These are phyloP conservation scores for Brotula barbata DNA, from an alignment of 2,797 vertebrate species.

Conservation along the genomic window DNA sequence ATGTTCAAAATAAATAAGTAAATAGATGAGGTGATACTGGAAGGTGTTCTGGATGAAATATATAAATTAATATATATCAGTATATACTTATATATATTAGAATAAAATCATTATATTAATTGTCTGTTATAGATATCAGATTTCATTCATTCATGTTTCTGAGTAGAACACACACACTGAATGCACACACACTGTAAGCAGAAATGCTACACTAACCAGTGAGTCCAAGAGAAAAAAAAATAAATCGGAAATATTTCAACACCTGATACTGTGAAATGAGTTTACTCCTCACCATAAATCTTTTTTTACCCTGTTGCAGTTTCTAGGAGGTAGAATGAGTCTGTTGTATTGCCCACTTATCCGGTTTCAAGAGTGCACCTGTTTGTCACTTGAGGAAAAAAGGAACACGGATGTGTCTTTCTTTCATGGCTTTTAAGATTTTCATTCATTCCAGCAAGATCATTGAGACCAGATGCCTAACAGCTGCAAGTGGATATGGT, in stretches of 20 bases:
- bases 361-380: slow-evolving; percentile 74
- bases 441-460: slow-evolving; percentile 64
- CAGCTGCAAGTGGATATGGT: slow-evolving; percentile 68
- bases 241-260: background rate
- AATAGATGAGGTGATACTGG: no score
- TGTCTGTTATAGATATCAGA: no score
- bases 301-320: slow-evolving; percentile 23
- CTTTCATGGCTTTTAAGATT: slow-evolving; percentile 63
- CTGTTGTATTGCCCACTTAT: slow-evolving; percentile 49
- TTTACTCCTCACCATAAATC: slow-evolving; percentile 27
- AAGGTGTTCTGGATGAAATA: no score
- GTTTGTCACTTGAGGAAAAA: slow-evolving; percentile 64
- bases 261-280: slow-evolving; percentile 35
- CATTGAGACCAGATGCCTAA: slow-evolving; percentile 72
- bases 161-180: slow-evolving; percentile 4
- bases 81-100: no score
- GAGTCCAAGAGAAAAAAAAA: background rate
- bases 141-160: no score
- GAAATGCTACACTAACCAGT: background rate
- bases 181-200: no score
- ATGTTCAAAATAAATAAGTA: no score
- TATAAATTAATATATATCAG: no score
- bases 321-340: slow-evolving; percentile 35
- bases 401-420: slow-evolving; percentile 61
- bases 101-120: no score